Evolutionary conservation across 1,140 invertebrate species (phyloP).

Genomic region (Anthonomus grandis): DNA sequence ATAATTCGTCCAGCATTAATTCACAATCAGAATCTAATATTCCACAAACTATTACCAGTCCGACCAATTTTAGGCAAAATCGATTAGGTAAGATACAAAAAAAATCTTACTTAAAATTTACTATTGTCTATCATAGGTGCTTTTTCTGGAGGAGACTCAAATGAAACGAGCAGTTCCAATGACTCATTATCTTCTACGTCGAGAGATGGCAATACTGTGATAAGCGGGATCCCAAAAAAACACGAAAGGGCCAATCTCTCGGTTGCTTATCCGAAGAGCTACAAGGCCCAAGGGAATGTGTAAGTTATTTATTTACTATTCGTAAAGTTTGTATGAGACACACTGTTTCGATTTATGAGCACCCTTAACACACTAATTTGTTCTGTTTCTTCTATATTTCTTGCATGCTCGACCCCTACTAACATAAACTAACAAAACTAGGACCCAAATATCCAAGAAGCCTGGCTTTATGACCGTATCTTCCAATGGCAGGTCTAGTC

Average conservation of each 20-base stretch:
- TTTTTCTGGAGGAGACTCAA: conserved; percentile 32
- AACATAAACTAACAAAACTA: conserved; percentile 21
- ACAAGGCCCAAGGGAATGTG: conserved; percentile 47
- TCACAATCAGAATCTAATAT: conserved; percentile 49
- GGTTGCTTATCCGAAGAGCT: conserved; percentile 43
- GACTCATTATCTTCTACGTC: conserved; percentile 68
- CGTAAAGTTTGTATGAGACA: background rate
- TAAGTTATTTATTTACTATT: conserved; percentile 36
- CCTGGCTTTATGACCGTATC: conserved; percentile 25
- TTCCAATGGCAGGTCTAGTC: conserved; percentile 35
- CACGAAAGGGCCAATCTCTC: conserved; percentile 39
- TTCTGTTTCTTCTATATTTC: conserved; percentile 19
- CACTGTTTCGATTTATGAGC: background rate
- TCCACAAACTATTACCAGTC: conserved; percentile 40
- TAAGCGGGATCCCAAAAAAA: conserved; percentile 37
- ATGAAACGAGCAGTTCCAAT: conserved; percentile 68
- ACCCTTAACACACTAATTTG: no score
- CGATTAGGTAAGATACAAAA: conserved; percentile 31
- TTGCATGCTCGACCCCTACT: conserved; percentile 25
- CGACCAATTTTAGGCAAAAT: conserved; percentile 38
- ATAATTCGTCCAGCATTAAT: conserved; percentile 26
- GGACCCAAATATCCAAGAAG: conserved; percentile 25
- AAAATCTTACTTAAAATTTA: background rate
- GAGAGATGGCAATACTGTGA: conserved; percentile 39
- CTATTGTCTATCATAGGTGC: no score